Percentiles rank a stretch among this genome's conserved stretches.
phyloP scores from a whole-genome alignment of 2,113 vertebrate species.

The Herpetotheres cachinnans region DNA sequence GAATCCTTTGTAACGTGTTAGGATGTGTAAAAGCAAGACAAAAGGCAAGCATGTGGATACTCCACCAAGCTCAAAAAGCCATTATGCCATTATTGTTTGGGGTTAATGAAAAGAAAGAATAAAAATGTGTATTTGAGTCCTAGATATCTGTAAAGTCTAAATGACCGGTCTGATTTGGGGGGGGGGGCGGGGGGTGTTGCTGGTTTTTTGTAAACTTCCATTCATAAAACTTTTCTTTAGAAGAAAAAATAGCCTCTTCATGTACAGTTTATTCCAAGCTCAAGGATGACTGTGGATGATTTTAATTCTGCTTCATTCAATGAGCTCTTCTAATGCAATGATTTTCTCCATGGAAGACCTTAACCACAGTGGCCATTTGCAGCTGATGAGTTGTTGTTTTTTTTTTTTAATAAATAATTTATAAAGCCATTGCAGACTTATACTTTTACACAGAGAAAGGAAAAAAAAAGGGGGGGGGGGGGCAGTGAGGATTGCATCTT shows the following conservation, averaged over 20 bases:
- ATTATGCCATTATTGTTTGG: constrained; percentile 44
- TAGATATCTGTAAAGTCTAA: background rate
- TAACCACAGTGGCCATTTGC: constrained; percentile 70
- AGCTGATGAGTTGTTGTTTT: constrained; percentile 64
- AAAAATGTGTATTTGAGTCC: constrained; percentile 16
- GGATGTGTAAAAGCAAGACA: constrained; percentile 19
- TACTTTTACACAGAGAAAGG: constrained; percentile 67
- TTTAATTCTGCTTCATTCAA: constrained; percentile 59
- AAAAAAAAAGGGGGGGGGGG: background rate
- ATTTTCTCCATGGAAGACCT: constrained; percentile 70
- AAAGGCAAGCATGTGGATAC: constrained; percentile 29
- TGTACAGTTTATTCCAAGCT: constrained; percentile 18
- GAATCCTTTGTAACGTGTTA: constrained; percentile 52
- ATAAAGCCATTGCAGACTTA: constrained; percentile 72
- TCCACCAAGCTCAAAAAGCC: constrained; percentile 34
- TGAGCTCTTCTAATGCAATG: constrained; percentile 51
- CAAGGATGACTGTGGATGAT: constrained; percentile 8
- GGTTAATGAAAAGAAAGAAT: constrained; percentile 36
- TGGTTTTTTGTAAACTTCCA: background rate
- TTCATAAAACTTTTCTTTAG: constrained; percentile 28
- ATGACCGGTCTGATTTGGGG: background rate
- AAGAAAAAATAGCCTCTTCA: background rate
- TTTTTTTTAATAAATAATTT: constrained; percentile 75
- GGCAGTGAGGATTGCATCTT: constrained; percentile 75
- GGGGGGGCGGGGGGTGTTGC: background rate